Percentiles rank a stretch among this genome's conserved stretches.
These are phyloP conservation scores for Epinotia brunnichana DNA, from an alignment of 2,888 invertebrate genomes.

Conservation along the genomic window DNA sequence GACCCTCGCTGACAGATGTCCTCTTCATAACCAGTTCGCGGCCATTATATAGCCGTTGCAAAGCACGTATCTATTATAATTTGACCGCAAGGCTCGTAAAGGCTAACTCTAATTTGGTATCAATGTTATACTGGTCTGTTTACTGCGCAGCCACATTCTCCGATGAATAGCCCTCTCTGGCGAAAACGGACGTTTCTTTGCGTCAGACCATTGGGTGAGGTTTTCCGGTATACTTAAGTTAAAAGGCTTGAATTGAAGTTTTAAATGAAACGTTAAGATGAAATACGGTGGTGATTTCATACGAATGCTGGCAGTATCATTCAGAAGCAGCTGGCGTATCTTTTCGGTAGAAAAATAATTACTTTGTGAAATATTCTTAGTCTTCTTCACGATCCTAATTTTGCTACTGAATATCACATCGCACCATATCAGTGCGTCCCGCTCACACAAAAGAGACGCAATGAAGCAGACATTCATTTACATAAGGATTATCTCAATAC, in stretches of 20 bases:
- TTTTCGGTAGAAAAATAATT: neutral
- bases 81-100: too few relatives aligned
- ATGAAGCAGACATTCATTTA: too few relatives aligned
- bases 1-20: neutral
- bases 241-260: neutral
- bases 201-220: neutral
- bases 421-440: neutral
- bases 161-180: neutral
- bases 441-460: too few relatives aligned
- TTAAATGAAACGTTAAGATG: neutral
- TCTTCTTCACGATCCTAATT: too few relatives aligned
- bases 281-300: neutral
- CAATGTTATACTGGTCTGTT: too few relatives aligned
- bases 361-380: too few relatives aligned
- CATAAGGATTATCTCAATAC: too few relatives aligned
- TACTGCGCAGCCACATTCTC: neutral
- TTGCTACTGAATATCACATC: too few relatives aligned
- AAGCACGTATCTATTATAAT: too few relatives aligned
- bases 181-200: neutral
- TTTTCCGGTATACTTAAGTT: conserved; percentile 4
- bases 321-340: neutral
- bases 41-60: too few relatives aligned
- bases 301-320: neutral
- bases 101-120: too few relatives aligned
- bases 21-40: neutral